These are phyloP conservation scores for Pherbina coryleti DNA, from an alignment of 2,888 invertebrate species.

Conservation along the genomic window DNA sequence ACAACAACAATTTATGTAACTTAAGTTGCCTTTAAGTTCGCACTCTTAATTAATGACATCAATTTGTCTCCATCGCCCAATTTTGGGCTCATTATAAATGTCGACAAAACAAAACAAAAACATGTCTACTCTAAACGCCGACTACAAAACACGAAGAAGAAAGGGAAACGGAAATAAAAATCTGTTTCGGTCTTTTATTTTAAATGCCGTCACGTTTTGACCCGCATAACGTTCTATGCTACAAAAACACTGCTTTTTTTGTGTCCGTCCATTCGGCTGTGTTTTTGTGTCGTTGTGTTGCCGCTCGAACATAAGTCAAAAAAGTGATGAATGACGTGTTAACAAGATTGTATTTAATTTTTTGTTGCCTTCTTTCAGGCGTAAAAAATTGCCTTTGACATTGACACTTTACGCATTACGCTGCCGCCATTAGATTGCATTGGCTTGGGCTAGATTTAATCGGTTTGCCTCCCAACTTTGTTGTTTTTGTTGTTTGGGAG, in stretches of 20 bases:
- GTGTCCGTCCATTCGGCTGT: background rate
- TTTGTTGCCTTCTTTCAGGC: constrained; percentile 55
- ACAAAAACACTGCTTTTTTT: background rate
- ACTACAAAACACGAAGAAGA: background rate
- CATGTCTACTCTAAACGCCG: no score
- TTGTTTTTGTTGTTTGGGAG: constrained; percentile 12
- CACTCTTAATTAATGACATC: constrained; percentile 64
- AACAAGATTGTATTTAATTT: constrained; percentile 67
- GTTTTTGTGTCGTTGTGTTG: background rate
- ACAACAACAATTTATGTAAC: constrained; percentile 24
- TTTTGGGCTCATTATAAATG: constrained; percentile 47
- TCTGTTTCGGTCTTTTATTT: constrained; percentile 41
- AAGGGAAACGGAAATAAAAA: constrained; percentile 40
- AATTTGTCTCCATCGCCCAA: constrained; percentile 59
- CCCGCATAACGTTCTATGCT: background rate
- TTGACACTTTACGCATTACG: constrained; percentile 59
- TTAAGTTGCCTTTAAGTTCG: constrained; percentile 33
- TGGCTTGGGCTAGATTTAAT: background rate
- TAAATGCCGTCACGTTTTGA: constrained; percentile 52
- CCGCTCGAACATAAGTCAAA: constrained; percentile 39
- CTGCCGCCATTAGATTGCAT: background rate
- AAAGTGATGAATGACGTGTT: constrained; percentile 69
- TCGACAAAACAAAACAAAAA: constrained; percentile 15
- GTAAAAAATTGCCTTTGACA: constrained; percentile 65
- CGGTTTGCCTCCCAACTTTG: background rate